Conservation (phyloP, 2,888 invertebrate species). For the Megaustenia siamemsis region DNA sequence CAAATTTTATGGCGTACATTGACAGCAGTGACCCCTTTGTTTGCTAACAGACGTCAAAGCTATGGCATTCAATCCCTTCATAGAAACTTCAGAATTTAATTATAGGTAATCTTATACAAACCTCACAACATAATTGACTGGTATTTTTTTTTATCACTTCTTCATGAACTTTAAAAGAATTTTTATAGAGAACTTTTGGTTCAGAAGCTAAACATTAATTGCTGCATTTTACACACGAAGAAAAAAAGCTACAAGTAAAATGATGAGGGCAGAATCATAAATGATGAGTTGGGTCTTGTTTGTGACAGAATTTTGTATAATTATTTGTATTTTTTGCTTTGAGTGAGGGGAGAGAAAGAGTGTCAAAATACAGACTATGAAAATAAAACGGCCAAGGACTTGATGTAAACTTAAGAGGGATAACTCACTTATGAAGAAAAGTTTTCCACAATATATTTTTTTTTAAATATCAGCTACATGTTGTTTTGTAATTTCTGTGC, state of each 20-base stretch:
- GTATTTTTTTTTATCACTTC: too few relatives aligned
- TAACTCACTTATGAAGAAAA: background rate
- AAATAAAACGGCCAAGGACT: background rate
- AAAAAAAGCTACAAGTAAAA: background rate
- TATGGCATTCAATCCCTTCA: background rate
- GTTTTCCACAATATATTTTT: too few relatives aligned
- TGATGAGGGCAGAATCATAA: background rate
- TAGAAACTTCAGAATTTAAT: slow-evolving; percentile 8
- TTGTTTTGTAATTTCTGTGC: too few relatives aligned
- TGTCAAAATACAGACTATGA: background rate
- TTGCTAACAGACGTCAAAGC: background rate
- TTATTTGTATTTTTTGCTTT: background rate
- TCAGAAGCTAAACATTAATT: background rate
- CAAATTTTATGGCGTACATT: background rate
- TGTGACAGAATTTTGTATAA: background rate
- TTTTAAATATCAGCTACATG: too few relatives aligned
- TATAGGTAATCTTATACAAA: background rate
- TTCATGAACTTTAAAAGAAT: too few relatives aligned
- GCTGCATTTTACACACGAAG: background rate
- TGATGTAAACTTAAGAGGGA: background rate
- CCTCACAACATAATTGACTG: background rate
- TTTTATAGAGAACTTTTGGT: too few relatives aligned
- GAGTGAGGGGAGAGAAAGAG: background rate
- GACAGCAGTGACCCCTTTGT: slow-evolving; percentile 6
- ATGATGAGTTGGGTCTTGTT: background rate